Evolutionary conservation across 1,140 invertebrate genomes (phyloP), one percentile per base, ranked within the genome.

Genomic region (Eurosta solidaginis): DNA sequence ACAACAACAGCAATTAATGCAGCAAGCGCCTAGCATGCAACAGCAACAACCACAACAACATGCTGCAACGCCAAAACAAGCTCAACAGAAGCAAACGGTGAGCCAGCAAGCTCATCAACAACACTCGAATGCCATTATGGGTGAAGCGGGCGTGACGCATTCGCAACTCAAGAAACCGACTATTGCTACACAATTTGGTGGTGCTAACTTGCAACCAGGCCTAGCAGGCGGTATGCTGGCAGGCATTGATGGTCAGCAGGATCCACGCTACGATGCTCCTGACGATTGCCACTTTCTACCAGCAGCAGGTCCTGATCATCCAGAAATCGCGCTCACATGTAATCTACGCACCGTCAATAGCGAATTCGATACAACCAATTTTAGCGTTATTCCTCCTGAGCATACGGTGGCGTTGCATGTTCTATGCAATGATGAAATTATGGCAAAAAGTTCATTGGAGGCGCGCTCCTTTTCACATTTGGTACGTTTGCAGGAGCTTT

Each of bases 281-380:
- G 94, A 96, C 82, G 93, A 95, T 84, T 96, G 95, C 83, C 84
- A 87, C 44, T 88, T 86, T 33, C 78, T 83, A 78, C 84, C 83
- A 47, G 84, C 83, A 3, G 80, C 79, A 0, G 81, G 81, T 0
- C 78, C 83, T 50, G 82, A 83, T 6, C 80, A 82, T 45, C 92
- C 92, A 82, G 94, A 95, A 83, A 93, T 95, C 63, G 90, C 93
- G 12, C 89, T 96, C 44, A 93, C 92, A 50, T 97, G 95, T 89
- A 92, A 93, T 88, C 90, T 95, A 81, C 88, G 93, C 49, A 94
- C 93, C 44, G 93, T 94, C 83, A 95, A 94, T 88, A 94, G 93
- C 87, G 93, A 95, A 84, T 93, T 94, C 82, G 93, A 95, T 82
- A 93, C 92, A n/a, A 94, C 94, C 10, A 96, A 97, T 87, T 95